Base-by-base conservation (phyloP, 1,140 invertebrate genomes). In the Brachionus plicatilis region DNA sequence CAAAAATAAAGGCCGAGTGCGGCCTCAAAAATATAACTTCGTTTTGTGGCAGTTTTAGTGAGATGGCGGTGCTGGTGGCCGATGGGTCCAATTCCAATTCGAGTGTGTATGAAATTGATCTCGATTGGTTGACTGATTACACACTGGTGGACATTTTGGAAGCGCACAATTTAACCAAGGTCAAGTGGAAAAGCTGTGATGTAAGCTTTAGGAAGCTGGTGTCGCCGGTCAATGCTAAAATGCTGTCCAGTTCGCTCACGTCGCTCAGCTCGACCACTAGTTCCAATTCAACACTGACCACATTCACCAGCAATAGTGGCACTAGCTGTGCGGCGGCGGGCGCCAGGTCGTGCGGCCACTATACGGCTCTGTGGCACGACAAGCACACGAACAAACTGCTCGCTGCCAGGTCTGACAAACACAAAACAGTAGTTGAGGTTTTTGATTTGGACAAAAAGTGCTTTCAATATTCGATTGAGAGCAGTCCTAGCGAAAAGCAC, bases 291-390 rank as follows among this genome's bases (percentile, higher is more conserved):
- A 82, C 29, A 3, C 7, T 47, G 17, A 82, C 79, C 8, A 82
- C 37, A 17, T 82, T 20, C 17, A 82, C 79, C 8, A 53, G 24
- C 17, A 80, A 65, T 24, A 76, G 43, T 76, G 27, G 17, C 8
- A 76, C 20, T 50, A 29, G 20, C 41, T 3, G 27, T 12, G 33
- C 2, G 0, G 33, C 2, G 0, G 43, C 53, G 37, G 3, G 50
- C 1, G n/a, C 33, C 1, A 82, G 27, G 24, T 47, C 20, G 27
- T 7, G 24, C 50, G 82, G 82, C 7, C 17, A 17, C 65, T 83
- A 83, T 56, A 83, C 82, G 14, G 82, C 82, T 41, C 8, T 83
- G 20, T 83, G 82, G 60, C 60, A 68, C 9, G 82, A 83, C 37
- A 70, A 47, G n/a, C 27, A 83, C 9, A 68, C 60, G 1, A 43